These are phyloP conservation scores for Cheilosia pagana DNA, from an alignment of 2,888 invertebrate genomes.

Conservation along the genomic window DNA sequence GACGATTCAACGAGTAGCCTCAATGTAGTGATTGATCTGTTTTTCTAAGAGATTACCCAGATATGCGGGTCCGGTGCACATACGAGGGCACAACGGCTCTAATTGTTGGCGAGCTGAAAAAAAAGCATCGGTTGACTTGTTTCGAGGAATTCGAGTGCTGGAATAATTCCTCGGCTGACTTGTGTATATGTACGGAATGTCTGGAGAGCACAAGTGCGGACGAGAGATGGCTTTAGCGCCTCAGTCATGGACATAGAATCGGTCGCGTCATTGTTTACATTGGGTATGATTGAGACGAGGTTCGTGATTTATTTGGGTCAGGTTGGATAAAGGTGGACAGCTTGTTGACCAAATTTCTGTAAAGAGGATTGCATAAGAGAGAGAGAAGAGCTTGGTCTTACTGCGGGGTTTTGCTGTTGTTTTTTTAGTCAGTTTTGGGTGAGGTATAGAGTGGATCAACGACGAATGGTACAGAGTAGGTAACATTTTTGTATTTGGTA, in stretches of 20 bases:
- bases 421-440: no score
- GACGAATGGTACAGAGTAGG: no score
- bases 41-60: slow-evolving; percentile 57
- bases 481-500: no score
- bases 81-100: slow-evolving; percentile 36
- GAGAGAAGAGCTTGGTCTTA: no score
- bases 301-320: slow-evolving; percentile 59
- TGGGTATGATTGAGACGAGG: slow-evolving; percentile 28
- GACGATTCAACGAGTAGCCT: slow-evolving; percentile 33
- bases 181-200: no score
- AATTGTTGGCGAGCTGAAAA: slow-evolving; percentile 50
- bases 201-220: slow-evolving; percentile 5
- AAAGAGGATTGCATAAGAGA: not conserved
- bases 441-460: not conserved
- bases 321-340: slow-evolving; percentile 6
- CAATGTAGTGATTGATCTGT: slow-evolving; percentile 64
- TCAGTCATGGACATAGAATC: slow-evolving; percentile 2
- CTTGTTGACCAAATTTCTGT: not conserved
- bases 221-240: slow-evolving; percentile 52
- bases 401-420: no score
- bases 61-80: slow-evolving; percentile 45
- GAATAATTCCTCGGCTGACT: slow-evolving; percentile 45
- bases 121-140: slow-evolving; percentile 62
- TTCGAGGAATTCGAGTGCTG: slow-evolving; percentile 44
- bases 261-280: slow-evolving; percentile 54